These are phyloP conservation scores for Formica selysi DNA, from an alignment of 1,140 invertebrate genomes.

Conservation along the genomic window DNA sequence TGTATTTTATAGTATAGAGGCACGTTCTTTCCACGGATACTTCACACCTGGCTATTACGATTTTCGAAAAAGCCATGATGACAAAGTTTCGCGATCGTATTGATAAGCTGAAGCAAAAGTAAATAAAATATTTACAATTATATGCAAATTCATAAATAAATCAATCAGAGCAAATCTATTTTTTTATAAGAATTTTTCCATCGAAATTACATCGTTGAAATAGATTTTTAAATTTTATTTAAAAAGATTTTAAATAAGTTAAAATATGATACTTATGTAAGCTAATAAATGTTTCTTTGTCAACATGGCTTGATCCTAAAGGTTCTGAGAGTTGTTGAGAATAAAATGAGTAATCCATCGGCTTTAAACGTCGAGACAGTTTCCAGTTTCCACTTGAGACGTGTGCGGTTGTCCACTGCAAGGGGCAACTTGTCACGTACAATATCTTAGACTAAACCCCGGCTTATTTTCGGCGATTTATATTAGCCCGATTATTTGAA, in stretches of 20 bases:
- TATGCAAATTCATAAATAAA: neutral
- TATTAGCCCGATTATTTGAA: constrained; percentile 72
- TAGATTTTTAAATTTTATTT: neutral
- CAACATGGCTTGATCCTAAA: constrained; percentile 7
- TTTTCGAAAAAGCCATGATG: constrained; percentile 13
- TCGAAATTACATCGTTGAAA: neutral
- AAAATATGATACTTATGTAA: neutral
- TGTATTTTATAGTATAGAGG: neutral
- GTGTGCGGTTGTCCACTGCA: constrained; percentile 28
- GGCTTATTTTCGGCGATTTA: constrained; percentile 70
- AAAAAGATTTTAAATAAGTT: neutral
- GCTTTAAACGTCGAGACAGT: constrained; percentile 67
- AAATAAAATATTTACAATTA: neutral
- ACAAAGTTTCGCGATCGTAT: neutral
- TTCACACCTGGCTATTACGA: constrained; percentile 12
- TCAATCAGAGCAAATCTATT: neutral
- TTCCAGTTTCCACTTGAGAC: constrained; percentile 67
- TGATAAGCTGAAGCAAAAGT: constrained; percentile 3
- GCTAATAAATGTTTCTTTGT: constrained; percentile 16
- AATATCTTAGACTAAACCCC: constrained; percentile 60
- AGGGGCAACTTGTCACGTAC: constrained; percentile 65
- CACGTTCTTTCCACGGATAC: constrained; percentile 27
- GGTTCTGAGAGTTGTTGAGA: neutral
- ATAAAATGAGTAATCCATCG: constrained; percentile 47
- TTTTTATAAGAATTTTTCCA: neutral